Conservation (phyloP, 1,140 invertebrate species). For the Eufriesea mexicana region DNA sequence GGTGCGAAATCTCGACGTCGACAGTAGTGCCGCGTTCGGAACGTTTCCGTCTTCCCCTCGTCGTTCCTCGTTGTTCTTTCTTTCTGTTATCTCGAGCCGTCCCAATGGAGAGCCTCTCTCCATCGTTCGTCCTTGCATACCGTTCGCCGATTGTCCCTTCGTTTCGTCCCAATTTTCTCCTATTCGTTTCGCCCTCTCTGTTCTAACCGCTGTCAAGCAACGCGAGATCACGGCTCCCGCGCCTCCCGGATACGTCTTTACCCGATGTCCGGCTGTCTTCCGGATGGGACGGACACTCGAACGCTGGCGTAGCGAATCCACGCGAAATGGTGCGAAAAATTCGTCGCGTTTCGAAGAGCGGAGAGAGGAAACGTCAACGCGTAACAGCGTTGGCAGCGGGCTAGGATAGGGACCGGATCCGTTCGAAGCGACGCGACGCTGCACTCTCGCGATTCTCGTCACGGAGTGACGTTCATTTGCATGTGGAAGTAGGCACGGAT, state of each 20-base stretch:
- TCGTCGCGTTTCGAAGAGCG: too few species aligned
- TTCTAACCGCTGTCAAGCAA: too few species aligned
- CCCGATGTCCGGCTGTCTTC: too few species aligned
- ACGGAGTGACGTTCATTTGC: slow-evolving; percentile 38
- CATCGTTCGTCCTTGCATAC: slow-evolving; percentile 3
- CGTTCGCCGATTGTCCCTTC: background rate
- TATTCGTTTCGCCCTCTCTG: background rate
- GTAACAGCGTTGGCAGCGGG: too few species aligned
- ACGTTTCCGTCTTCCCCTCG: slow-evolving; percentile 35
- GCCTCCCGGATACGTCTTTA: too few species aligned
- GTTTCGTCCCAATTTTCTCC: slow-evolving; percentile 16
- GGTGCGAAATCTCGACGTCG: slow-evolving; percentile 48
- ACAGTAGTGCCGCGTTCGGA: slow-evolving; percentile 5
- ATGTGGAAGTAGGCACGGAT: slow-evolving; percentile 9
- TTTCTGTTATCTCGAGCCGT: slow-evolving; percentile 8
- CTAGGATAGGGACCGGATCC: too few species aligned
- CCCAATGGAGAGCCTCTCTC: background rate
- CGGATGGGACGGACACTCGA: too few species aligned
- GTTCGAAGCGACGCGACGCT: background rate
- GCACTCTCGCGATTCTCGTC: too few species aligned
- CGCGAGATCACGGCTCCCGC: too few species aligned
- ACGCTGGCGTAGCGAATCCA: too few species aligned
- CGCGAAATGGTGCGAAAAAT: too few species aligned
- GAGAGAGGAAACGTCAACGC: too few species aligned
- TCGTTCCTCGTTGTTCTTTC: slow-evolving; percentile 8